These are phyloP conservation scores for Argopecten irradians DNA, from an alignment of 1,140 invertebrate genomes.

Conservation along the genomic window DNA sequence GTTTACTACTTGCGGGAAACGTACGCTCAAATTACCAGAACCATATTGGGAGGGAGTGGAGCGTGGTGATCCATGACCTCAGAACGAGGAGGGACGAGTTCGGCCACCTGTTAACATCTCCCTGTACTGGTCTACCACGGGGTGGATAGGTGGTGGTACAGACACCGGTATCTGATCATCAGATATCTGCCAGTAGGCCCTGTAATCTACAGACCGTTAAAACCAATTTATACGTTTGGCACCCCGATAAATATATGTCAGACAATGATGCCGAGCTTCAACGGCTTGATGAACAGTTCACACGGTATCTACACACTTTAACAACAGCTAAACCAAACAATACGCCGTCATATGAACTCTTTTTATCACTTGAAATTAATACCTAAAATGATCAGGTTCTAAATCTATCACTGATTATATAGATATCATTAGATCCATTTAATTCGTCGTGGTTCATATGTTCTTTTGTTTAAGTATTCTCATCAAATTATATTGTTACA, in stretches of 20 bases:
- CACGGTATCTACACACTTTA: constrained; percentile 21
- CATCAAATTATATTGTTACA: background rate
- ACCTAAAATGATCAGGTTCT: background rate
- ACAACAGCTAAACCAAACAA: background rate
- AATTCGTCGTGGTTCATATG: background rate
- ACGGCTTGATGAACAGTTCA: constrained; percentile 8
- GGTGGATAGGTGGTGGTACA: background rate
- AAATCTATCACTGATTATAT: constrained; percentile 19
- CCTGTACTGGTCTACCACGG: constrained; percentile 2
- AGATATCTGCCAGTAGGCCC: background rate
- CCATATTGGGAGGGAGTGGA: background rate
- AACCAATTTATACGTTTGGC: constrained; percentile 17
- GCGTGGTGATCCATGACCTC: constrained; percentile 1
- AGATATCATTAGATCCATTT: constrained; percentile 17
- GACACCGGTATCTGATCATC: background rate
- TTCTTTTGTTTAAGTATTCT: background rate
- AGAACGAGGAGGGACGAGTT: background rate
- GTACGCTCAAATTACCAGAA: background rate
- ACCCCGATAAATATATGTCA: constrained; percentile 9
- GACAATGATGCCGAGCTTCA: background rate
- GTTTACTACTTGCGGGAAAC: constrained; percentile 2
- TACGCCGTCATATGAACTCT: background rate
- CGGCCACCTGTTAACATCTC: constrained; percentile 10
- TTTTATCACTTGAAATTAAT: constrained; percentile 12
- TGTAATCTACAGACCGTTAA: constrained; percentile 18